Base-by-base conservation (phyloP, 2,797 vertebrate species). In the Nannoperca australis region DNA sequence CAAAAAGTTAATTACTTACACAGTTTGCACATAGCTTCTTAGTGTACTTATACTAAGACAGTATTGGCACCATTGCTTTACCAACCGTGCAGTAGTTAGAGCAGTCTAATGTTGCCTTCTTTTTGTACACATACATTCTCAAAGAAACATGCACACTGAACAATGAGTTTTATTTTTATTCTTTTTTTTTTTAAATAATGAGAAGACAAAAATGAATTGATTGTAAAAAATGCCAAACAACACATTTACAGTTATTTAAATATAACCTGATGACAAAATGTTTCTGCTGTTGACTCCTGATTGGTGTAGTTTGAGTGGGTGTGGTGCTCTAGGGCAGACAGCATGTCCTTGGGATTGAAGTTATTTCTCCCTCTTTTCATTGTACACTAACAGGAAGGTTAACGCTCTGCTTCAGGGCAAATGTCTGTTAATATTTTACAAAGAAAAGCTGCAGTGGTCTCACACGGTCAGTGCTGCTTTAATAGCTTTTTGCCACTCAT, bases 371-470 rank as follows among this genome's bases (percentile, higher is more conserved):
- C 53, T 14, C 61, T 47, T 60, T 15, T 70, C 12, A 75, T 32
- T 78, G 14, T 53, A 22, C 59, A 73, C 22, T 20, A 62, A 66
- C 10, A 54, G 2, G 5, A 18, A 47, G 54, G 69, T 49, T 30
- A 73, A 67, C 11, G 20, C 13, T 74, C 22, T 42, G 38, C 36
- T 56, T 42, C 11, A 42, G 61, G n/a, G 49, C 24, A 63, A 50
- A 51, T 7, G 13, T 32, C 70, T 59, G 81, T 82, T 81, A 87
- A 89, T 87, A 50, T 63, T 89, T 82, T 34, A 84, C 72, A 78
- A 38, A 76, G 36, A 32, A 51, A 66, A 76, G 60, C n/a, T 58
- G 49, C 44, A 34, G 14, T 4, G 34, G 27, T 38, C 36, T 81
- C 54, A 70, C 9, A 44, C 17, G 42, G 44, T 78, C 67, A 78